Evolutionary conservation across 2,797 vertebrate genomes (phyloP), one percentile per base, ranked within the genome.

Genomic region (Pygocentrus nattereri): DNA sequence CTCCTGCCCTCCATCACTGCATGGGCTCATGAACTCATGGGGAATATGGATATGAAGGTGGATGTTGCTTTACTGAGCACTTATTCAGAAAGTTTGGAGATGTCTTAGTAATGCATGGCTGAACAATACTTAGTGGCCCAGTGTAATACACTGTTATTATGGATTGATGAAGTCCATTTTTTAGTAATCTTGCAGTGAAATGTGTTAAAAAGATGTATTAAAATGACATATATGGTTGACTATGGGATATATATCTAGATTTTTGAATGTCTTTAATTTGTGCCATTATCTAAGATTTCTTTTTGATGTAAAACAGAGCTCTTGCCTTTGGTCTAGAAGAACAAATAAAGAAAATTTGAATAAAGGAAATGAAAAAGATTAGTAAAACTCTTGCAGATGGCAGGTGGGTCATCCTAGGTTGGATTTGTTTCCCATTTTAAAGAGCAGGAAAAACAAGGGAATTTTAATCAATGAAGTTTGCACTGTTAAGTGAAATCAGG

Each of bases 391-490:
- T 52, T 31, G 12, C 27, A 68, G n/a, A 13, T 77, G 41, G 25
- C 25, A 47, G 21, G 25, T 13, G 31, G 8, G 27, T 18, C 27
- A 44, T 76, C 21, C 61, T 69, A 56, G 2, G 50, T 2, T 27
- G 15, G 25, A 21, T 38, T 41, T 13, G 25, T 54, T 67, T 68
- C 62, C 50, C 18, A 18, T 61, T 61, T 74, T 15, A 41, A 23
- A 1, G 6, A 7, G 10, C 31, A 23, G 68, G 56, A 25, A 78
- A 67, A 64, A 5, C 18, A 44, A 47, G 23, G 52, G n/a, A 8
- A 13, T 49, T 25, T 34, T 72, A 41, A 44, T 58, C 56, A 62
- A 62, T 81, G 8, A 54, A 70, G 67, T 78, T 61, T 18, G 70
- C n/a, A 58, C n/a, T 23, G 21, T 54, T 54, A 54, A 47, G 44